Evolutionary conservation across 1,140 invertebrate genomes (phyloP).

Genomic region (Tetragnatha versicolor): DNA sequence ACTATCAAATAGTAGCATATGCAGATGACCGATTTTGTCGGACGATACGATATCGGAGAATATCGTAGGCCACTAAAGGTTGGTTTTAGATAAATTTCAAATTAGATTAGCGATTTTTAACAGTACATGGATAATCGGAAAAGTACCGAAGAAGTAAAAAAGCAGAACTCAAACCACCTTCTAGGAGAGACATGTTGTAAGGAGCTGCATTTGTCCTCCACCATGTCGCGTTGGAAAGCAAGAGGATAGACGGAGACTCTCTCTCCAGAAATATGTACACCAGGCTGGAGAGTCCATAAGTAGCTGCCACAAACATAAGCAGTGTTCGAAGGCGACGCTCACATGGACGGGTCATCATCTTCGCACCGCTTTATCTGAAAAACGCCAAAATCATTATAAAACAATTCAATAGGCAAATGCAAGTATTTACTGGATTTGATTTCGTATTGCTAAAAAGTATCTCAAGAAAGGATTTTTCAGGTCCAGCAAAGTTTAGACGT

Average conservation of each 20-base stretch:
- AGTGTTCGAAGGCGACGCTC: slow-evolving; percentile 35
- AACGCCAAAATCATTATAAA: not conserved
- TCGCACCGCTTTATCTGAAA: slow-evolving; percentile 33
- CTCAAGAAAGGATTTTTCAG: too few species aligned
- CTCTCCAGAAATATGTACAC: slow-evolving; percentile 12
- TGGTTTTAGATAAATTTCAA: too few species aligned
- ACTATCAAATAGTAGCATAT: too few species aligned
- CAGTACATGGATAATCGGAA: not conserved
- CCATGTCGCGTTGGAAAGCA: slow-evolving; percentile 27
- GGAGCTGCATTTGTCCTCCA: slow-evolving; percentile 24
- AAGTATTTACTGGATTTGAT: too few species aligned
- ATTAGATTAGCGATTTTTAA: not conserved
- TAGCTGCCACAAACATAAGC: slow-evolving; percentile 6
- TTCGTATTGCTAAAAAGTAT: too few species aligned
- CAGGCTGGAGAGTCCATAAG: slow-evolving; percentile 13
- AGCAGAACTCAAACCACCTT: not conserved
- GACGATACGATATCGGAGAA: too few species aligned
- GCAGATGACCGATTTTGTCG: too few species aligned
- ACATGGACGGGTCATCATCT: slow-evolving; percentile 26
- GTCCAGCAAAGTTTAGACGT: too few species aligned
- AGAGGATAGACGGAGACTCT: not conserved
- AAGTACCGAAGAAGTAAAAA: not conserved
- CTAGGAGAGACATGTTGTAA: slow-evolving; percentile 45
- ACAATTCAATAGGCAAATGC: too few species aligned
- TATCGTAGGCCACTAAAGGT: too few species aligned